Base-by-base conservation (phyloP, 2,888 invertebrate genomes). In the Spilarctia lutea region DNA sequence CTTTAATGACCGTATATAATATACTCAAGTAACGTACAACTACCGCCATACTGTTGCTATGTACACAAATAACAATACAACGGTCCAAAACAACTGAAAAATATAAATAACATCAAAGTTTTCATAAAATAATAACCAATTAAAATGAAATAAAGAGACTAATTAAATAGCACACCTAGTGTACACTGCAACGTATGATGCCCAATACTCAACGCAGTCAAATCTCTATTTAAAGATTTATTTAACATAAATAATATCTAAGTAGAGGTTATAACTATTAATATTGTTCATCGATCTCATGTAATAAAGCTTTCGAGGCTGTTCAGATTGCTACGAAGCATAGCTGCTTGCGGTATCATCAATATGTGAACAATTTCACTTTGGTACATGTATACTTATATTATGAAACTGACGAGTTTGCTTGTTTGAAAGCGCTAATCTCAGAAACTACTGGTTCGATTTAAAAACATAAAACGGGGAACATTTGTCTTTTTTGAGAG, bases 211-310 rank as follows among this genome's bases (percentile, higher is more conserved):
- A 35, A 69, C 69, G 24, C 60, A 70, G 60, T 39, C 42, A 70
- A 70, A 70, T 70, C 70, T 70, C 35, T 56, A 39, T 33, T 35
- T 70, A 24, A 70, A 42, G 20, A 60, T 39, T 70, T 27, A 70
- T 70, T 35, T 60, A 70, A 56, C 35, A 60, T 33, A 30, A 30
- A 33, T 33, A 65, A 65, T 65, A 65, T 60, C 6, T 35, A 39
- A 6, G 6, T 39, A 70, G 56, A n/a, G 56, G n/a, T 60, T 70
- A 39, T 56, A 30, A 70, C 60, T 60, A 60, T 52, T 39, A 27
- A 60, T 69, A 42, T 70, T 60, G 60, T 70, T 70, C 27, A 70
- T 35, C 39, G 39, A 60, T 33, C 42, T 35, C 39, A 63, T n/a
- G 16, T 60, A 11, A 27, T 60, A 60, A 70, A 30, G 70, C 60